A percentile compares a stretch with the other conserved stretches of the same genome.
These are phyloP conservation scores for Nemotelus pantherinus DNA, from an alignment of 2,888 invertebrate genomes.

Conservation along the genomic window DNA sequence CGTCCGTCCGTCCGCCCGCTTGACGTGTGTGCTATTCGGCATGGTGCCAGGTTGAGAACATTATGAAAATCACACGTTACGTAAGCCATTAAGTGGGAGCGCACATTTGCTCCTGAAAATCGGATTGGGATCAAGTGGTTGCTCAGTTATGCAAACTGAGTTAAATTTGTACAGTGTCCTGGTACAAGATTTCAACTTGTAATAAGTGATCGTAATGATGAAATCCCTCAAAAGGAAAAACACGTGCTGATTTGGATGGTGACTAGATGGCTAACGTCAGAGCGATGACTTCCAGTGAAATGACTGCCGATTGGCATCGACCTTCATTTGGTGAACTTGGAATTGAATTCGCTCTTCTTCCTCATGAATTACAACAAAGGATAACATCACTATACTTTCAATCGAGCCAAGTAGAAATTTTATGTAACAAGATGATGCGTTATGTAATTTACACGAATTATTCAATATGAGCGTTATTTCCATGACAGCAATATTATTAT, in stretches of 20 bases:
- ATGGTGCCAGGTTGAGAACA: conserved; percentile 25
- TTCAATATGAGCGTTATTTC: background rate
- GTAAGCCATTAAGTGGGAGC: conserved; percentile 7
- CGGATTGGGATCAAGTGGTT: too few species aligned
- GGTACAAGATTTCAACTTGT: background rate
- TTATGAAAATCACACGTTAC: conserved; percentile 24
- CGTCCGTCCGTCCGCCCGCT: background rate
- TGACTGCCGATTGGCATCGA: conserved; percentile 3
- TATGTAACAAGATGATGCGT: background rate
- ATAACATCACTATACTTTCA: background rate
- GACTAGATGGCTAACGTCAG: conserved; percentile 12
- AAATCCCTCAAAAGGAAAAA: conserved; percentile 22
- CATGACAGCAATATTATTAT: background rate
- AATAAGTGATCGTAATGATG: background rate
- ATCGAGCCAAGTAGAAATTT: background rate
- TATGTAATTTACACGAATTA: background rate
- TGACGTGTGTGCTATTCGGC: conserved; percentile 13
- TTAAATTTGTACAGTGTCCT: background rate
- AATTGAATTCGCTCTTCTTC: background rate
- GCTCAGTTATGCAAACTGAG: background rate
- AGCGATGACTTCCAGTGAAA: conserved; percentile 13
- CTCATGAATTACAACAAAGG: background rate
- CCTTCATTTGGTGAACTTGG: conserved; percentile 13
- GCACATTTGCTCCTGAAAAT: conserved; percentile 2
- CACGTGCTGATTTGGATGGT: conserved; percentile 28